Evolutionary conservation across 1,140 invertebrate genomes (phyloP).

Genomic region (Trachymyrmex cornetzi): DNA sequence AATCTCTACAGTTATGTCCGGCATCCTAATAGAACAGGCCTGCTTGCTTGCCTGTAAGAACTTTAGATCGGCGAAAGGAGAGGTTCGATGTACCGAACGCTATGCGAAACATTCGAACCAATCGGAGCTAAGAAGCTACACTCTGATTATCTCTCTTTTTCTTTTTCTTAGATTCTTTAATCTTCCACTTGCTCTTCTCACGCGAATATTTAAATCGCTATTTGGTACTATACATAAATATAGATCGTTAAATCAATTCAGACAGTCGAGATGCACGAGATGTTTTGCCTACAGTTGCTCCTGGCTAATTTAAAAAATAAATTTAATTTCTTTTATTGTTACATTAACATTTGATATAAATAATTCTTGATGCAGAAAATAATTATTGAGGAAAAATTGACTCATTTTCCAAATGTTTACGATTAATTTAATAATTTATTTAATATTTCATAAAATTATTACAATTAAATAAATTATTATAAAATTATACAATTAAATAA

Average conservation of each 20-base stretch:
- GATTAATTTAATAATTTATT: background rate
- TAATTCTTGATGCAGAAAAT: background rate
- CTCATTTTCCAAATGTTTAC: background rate
- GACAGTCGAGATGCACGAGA: background rate
- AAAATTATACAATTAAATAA: background rate
- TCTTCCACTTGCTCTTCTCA: slow-evolving; percentile 26
- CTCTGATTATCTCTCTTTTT: slow-evolving; percentile 32
- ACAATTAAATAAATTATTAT: background rate
- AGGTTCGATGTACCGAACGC: slow-evolving; percentile 68
- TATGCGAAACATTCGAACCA: slow-evolving; percentile 69
- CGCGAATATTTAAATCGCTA: slow-evolving; percentile 57
- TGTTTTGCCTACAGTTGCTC: background rate
- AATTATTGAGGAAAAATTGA: background rate
- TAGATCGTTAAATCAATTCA: slow-evolving; percentile 12
- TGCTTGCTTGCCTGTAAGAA: slow-evolving; percentile 41
- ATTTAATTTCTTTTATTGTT: background rate
- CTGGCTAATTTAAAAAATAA: background rate
- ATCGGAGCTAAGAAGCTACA: slow-evolving; percentile 49
- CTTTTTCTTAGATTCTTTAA: slow-evolving; percentile 61
- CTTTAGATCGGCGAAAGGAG: slow-evolving; percentile 52
- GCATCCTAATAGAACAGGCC: slow-evolving; percentile 72
- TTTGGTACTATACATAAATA: slow-evolving; percentile 3
- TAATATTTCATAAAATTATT: background rate
- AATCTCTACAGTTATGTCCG: slow-evolving; percentile 64
- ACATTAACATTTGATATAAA: background rate